phyloP scores from a whole-genome alignment of 1,140 invertebrate genomes.

The Bombus turneri region DNA sequence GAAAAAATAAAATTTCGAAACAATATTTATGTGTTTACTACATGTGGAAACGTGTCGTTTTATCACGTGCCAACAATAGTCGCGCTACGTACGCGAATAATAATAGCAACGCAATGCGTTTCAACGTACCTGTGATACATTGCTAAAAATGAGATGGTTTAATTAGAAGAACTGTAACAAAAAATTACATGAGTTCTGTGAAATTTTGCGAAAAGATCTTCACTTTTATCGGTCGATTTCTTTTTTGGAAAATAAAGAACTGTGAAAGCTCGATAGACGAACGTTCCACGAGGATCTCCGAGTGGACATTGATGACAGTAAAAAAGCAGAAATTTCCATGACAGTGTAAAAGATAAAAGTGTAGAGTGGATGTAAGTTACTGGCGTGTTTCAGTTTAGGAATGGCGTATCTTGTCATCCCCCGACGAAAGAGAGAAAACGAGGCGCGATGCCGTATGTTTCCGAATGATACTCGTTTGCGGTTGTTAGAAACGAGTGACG shows the following conservation, averaged over 20 bases:
- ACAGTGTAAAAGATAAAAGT: slow-evolving; percentile 64
- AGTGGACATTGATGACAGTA: not conserved
- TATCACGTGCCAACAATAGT: not conserved
- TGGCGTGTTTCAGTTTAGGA: not conserved
- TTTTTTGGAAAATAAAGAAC: not conserved
- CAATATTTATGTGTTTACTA: slow-evolving; percentile 17
- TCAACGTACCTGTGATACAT: not conserved
- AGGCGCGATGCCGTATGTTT: not conserved
- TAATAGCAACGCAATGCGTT: not conserved
- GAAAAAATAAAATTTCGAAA: not conserved
- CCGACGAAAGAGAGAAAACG: not conserved
- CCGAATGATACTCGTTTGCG: slow-evolving; percentile 48
- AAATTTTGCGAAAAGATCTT: not conserved
- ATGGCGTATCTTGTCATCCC: not conserved
- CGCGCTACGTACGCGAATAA: too few relatives aligned
- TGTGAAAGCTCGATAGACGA: not conserved
- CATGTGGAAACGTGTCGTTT: not conserved
- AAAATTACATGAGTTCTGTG: not conserved
- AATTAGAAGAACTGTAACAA: not conserved
- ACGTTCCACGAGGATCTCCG: not conserved
- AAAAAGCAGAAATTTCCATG: not conserved
- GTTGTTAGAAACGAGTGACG: slow-evolving; percentile 63
- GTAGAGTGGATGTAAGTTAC: not conserved
- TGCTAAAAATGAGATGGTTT: not conserved
- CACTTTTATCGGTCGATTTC: not conserved